These are phyloP conservation scores for Paratilapia polleni DNA, from an alignment of 2,113 vertebrate species.

Conservation along the genomic window DNA sequence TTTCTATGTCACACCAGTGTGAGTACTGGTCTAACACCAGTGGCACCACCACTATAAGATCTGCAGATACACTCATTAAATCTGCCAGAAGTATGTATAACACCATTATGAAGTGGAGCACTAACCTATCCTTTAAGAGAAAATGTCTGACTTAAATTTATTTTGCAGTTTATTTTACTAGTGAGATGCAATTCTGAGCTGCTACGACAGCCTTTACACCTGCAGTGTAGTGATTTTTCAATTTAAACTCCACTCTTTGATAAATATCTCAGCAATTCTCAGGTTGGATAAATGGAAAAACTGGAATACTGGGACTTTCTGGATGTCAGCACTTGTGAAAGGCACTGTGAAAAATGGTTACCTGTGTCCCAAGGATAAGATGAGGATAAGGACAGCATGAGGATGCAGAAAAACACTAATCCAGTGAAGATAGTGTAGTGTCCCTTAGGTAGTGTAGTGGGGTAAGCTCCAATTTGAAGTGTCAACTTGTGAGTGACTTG, in stretches of 20 bases:
- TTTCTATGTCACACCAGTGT: too few relatives aligned
- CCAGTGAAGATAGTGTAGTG: not conserved
- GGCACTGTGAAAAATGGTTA: not conserved
- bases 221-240: not conserved
- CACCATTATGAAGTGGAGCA: not conserved
- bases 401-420: not conserved
- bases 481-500: not conserved
- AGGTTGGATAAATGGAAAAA: not conserved
- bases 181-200: not conserved
- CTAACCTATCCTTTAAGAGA: not conserved
- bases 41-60: not conserved
- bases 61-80: not conserved
- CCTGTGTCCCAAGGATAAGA: not conserved
- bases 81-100: not conserved
- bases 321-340: not conserved
- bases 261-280: not conserved
- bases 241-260: not conserved
- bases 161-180: not conserved
- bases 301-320: not conserved
- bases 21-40: not conserved
- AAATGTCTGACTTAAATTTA: not conserved
- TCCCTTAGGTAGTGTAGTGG: too few relatives aligned
- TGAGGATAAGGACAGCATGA: fast-evolving
- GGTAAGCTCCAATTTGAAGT: not conserved
- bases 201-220: not conserved